phyloP scores from a whole-genome alignment of 2,888 invertebrate genomes.

The Zhuqinia jingwanae region DNA sequence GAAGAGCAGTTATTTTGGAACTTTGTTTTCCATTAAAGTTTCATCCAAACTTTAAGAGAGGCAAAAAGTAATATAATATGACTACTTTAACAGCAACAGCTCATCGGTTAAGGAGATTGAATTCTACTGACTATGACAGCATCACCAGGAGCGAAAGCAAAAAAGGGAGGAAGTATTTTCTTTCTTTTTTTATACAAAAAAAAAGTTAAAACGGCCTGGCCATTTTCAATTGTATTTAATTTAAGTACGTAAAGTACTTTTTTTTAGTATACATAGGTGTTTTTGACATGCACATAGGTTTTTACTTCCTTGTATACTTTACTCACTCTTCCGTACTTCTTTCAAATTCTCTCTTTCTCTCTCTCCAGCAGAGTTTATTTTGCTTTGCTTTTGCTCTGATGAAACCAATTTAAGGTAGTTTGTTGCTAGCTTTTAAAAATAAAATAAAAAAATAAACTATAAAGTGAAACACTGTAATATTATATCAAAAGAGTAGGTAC shows the following conservation, averaged over 20 bases:
- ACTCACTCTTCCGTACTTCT: neutral
- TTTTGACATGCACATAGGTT: too few relatives aligned
- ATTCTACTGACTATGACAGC: slow-evolving; percentile 6
- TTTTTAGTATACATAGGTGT: neutral
- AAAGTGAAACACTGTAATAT: neutral
- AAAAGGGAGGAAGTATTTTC: neutral
- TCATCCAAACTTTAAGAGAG: too few relatives aligned
- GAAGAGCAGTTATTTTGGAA: slow-evolving; percentile 28
- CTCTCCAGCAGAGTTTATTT: slow-evolving; percentile 27
- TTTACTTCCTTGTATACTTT: neutral
- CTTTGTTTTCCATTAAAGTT: slow-evolving; percentile 47
- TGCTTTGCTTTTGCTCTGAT: slow-evolving; percentile 16
- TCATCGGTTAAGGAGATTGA: slow-evolving; percentile 47
- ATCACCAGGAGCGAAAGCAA: neutral
- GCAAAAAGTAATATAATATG: slow-evolving; percentile 17
- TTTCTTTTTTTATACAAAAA: slow-evolving; percentile 8
- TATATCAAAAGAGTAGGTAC: too few relatives aligned
- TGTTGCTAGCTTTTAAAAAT: neutral
- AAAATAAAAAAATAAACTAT: neutral
- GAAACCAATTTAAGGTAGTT: slow-evolving; percentile 41
- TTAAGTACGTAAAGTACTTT: slow-evolving; percentile 17
- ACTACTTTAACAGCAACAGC: slow-evolving; percentile 13
- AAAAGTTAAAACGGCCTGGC: slow-evolving; percentile 28
- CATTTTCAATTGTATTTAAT: slow-evolving; percentile 48
- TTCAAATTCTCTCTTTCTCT: too few relatives aligned